These are phyloP conservation scores for Linnaemya vulpina DNA, from an alignment of 2,888 invertebrate species.

Conservation along the genomic window DNA sequence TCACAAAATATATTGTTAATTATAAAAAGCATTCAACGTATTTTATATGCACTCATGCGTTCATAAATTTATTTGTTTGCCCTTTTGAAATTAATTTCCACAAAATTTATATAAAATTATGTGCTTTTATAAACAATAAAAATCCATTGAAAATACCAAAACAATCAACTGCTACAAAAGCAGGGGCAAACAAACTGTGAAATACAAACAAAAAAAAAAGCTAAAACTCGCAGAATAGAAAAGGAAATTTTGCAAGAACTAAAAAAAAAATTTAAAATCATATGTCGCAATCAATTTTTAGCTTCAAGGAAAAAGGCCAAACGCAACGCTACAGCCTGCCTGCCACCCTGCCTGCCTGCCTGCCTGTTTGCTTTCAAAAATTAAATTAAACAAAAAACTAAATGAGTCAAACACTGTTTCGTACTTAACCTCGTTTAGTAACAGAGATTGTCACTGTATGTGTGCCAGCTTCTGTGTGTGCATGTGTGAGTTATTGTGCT, in stretches of 20 bases:
- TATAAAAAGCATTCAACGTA: conserved; percentile 46
- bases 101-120: not conserved
- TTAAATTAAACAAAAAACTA: conserved; percentile 63
- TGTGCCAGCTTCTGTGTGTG: not conserved
- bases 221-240: not conserved
- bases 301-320: conserved; percentile 37
- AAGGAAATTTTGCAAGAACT: not conserved
- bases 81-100: not conserved
- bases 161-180: conserved; percentile 22
- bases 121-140: conserved; percentile 45
- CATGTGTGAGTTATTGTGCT: not conserved
- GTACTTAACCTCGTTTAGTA: conserved; percentile 18
- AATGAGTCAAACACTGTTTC: conserved; percentile 62
- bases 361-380: conserved; percentile 42
- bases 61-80: not conserved
- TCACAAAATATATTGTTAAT: conserved; percentile 28
- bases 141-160: conserved; percentile 30
- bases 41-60: no score
- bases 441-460: not conserved
- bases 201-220: not conserved
- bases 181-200: conserved; percentile 37
- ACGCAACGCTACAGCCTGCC: not conserved
- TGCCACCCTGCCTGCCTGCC: no score
- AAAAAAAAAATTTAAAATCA: conserved; percentile 11
- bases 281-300: conserved; percentile 60